Evolutionary conservation across 37 sponge, comb jelly and placozoan genomes (phyloP), one percentile per base, ranked within the genome.

Genomic region (Ephydatia muelleri): DNA sequence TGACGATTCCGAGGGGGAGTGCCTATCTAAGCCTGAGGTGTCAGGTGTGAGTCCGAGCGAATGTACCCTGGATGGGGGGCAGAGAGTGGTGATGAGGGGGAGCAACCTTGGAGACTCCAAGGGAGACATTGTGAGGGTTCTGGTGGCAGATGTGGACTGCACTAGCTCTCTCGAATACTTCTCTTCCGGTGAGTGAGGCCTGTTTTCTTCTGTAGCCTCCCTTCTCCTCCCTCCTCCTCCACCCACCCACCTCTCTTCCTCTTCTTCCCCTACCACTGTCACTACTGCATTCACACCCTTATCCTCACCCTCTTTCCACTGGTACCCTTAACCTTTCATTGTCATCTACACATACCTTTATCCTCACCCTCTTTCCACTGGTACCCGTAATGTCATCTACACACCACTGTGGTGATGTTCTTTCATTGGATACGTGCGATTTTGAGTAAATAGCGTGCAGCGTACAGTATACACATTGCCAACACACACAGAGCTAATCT

Each of bases 101-200:
- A 82, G 79, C 40, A 86, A 89, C 69, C 74, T 96, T 39, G 97
- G 97, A 11, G 70, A 57, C 33, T 67, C 49, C n/a, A 49, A 34
- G 66, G 86, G 78, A 27, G 94, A 93, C 67, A 76, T 96, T 27
- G 66, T 87, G 57, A 49, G 69, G 39, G 91, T 96, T 65, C 28
- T 89, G 25, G 68, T 96, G 31, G 93, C 85, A 28, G 92, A 79
- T 30, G 88, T 96, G 23, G 97, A 96, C 80, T 96, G 97, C 71
- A 92, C 91, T 2, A 65, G 35, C n/a, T 70, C 79, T 47, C 32
- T 96, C 76, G 97, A 96, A 65, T 96, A 91, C 81, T 49, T 87
- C 36, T 95, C 95, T 19, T 48, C 90, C 75, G 75, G 92, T 91
- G 30, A 86, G 87, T 28, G 38, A 38, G 6, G 28, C 23, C 21